Conservation (phyloP, 2,797 vertebrate genomes). For the Lagocephalus sceleratus region DNA sequence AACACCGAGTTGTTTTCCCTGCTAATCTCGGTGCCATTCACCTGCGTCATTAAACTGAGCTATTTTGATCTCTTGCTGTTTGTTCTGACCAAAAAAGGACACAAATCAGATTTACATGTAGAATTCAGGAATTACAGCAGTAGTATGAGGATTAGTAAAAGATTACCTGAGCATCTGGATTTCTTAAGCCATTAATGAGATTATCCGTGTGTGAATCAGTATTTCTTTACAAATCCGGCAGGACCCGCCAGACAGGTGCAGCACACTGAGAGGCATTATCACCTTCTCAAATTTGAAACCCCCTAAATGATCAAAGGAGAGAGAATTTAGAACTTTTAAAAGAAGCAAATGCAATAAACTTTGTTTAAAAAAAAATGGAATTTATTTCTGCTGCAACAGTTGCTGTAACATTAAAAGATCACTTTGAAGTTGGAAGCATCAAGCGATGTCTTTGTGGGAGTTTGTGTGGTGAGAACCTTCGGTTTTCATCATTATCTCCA, state of each 20-base stretch:
- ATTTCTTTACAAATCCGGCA: slow-evolving; percentile 34
- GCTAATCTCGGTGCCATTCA: too few species aligned
- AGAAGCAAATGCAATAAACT: slow-evolving; percentile 5
- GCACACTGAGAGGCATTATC: not conserved
- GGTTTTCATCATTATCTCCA: slow-evolving; percentile 43
- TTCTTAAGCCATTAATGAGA: slow-evolving; percentile 51
- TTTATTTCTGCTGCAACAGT: too few species aligned
- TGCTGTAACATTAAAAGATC: too few species aligned
- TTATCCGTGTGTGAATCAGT: slow-evolving; percentile 45
- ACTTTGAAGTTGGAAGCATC: slow-evolving; percentile 23
- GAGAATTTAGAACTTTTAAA: not conserved
- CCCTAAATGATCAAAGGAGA: slow-evolving; percentile 4
- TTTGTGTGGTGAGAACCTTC: slow-evolving; percentile 52
- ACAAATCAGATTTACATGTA: slow-evolving; percentile 31
- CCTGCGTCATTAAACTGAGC: not conserved
- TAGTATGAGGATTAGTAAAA: slow-evolving; percentile 47
- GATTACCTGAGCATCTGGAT: slow-evolving; percentile 45
- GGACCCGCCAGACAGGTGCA: slow-evolving; percentile 20
- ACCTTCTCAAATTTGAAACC: not conserved
- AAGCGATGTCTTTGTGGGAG: slow-evolving; percentile 28
- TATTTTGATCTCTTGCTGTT: slow-evolving; percentile 10
- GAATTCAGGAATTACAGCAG: slow-evolving; percentile 25
- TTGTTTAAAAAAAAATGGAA: slow-evolving; percentile 20
- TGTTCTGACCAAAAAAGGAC: slow-evolving; percentile 16
- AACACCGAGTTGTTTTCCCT: too few species aligned